These are phyloP conservation scores for Platyura marginata DNA, from an alignment of 1,140 invertebrate species.

Conservation along the genomic window DNA sequence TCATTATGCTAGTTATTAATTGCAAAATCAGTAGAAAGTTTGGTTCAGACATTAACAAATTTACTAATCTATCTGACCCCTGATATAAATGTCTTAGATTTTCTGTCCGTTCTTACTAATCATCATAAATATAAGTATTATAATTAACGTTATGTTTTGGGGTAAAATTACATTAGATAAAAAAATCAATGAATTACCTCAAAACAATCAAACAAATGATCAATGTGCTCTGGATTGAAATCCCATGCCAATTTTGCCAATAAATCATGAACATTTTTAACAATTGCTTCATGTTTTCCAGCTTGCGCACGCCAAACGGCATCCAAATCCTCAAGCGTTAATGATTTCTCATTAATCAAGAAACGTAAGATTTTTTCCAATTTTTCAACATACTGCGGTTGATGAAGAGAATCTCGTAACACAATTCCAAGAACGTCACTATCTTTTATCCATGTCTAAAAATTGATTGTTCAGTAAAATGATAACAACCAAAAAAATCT, in stretches of 20 bases:
- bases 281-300: slow-evolving; percentile 88
- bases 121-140: no score
- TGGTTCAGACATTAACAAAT: no score
- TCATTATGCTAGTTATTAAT: no score
- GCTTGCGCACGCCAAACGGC: slow-evolving; percentile 91
- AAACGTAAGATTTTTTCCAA: slow-evolving; percentile 94
- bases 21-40: no score
- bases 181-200: slow-evolving; percentile 39
- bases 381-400: slow-evolving; percentile 96
- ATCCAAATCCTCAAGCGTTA: slow-evolving; percentile 82
- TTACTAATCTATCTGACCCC: no score
- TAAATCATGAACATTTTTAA: slow-evolving; percentile 93
- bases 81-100: no score
- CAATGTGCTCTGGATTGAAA: slow-evolving; percentile 90
- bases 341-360: slow-evolving; percentile 85
- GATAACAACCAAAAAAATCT: slow-evolving; percentile 3
- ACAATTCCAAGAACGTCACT: slow-evolving; percentile 93
- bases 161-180: no score
- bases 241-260: slow-evolving; percentile 95
- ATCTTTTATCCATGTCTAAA: slow-evolving; percentile 88
- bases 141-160: no score
- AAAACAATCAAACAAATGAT: slow-evolving; percentile 95
- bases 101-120: no score
- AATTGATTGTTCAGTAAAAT: slow-evolving; percentile 7
- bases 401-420: slow-evolving; percentile 85